Base-by-base conservation (phyloP, 2,113 vertebrate genomes). In the Sinocyclocheilus anshuiensis region DNA sequence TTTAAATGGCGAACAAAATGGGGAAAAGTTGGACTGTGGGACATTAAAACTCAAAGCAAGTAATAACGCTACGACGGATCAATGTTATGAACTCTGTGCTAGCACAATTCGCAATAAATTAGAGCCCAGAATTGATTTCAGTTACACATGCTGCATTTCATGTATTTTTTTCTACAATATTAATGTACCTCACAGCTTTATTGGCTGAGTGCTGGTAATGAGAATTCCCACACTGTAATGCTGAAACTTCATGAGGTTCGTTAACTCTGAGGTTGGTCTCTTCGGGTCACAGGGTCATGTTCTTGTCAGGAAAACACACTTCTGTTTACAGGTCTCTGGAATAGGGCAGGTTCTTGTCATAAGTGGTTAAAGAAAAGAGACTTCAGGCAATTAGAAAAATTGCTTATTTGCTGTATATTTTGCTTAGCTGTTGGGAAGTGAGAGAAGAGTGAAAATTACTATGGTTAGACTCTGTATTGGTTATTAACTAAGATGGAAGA, bases 381-480 rank as follows among this genome's bases (percentile, higher is more conserved):
- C 69, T 84, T 78, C 59, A 78, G 86, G 29, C 59, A 86, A 82
- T 80, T 87, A 67, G 29, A 55, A 71, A 86, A 87, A 74, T 85
- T 16, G 33, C 55, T 55, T 42, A n/a, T 83, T 85, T 87, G 55
- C 57, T 48, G 22, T 16, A 18, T 22, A 33, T 75, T 45, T 36
- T 26, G 81, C 59, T 81, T 53, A 36, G 84, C 33, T 61, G 6
- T 20, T 76, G 18, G 69, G 57, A 83, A 11, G 48, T 63, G 55
- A 20, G 36, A 26, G 50, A 67, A 22, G 24, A 26, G 78, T n/a
- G 16, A 65, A 53, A 22, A 16, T 8, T 22, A 81, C 45, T 10
- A 12, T 29, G 39, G 53, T 4, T 61, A 13, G 48, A 71, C 22
- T 74, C 18, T 74, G 77, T 26, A 50, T n/a, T 29, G 29, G 75